Percentiles rank a stretch among this genome's conserved stretches.
Conservation (phyloP, 2,113 vertebrate genomes). For the Sinocyclocheilus maitianheensis region DNA sequence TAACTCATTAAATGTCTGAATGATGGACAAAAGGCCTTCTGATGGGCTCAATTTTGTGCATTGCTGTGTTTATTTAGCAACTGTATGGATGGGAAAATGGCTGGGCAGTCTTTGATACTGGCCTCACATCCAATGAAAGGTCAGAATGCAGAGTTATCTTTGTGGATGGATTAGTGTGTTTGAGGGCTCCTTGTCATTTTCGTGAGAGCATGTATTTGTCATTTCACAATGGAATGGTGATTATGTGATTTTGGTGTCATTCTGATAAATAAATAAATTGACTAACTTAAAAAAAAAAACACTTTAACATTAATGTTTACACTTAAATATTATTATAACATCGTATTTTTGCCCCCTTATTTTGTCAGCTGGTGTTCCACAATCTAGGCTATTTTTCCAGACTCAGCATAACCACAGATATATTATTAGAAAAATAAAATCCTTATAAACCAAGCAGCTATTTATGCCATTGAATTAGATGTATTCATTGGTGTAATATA, state of each 20-base stretch:
- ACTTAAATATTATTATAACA: background rate
- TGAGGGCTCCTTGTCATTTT: constrained; percentile 70
- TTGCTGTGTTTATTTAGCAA: constrained; percentile 68
- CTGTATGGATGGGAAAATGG: constrained; percentile 55
- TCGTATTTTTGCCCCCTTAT: background rate
- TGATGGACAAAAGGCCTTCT: constrained; percentile 51
- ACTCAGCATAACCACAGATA: background rate
- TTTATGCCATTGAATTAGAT: background rate
- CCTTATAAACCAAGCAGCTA: background rate
- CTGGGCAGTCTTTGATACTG: constrained; percentile 62
- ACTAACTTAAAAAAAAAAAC: background rate
- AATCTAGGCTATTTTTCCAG: background rate
- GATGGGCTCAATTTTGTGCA: constrained; percentile 53
- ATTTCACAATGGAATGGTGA: constrained; percentile 61
- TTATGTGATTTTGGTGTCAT: no score
- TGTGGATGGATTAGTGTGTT: constrained; percentile 63
- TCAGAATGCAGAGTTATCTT: constrained; percentile 74
- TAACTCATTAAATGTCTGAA: constrained; percentile 58
- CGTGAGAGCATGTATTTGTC: constrained; percentile 67
- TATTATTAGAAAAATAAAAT: background rate
- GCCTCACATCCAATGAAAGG: constrained; percentile 68
- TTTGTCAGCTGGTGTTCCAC: background rate
- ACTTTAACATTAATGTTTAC: background rate
- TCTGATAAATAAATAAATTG: no score
- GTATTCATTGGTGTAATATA: background rate